A percentile compares a stretch with the other conserved stretches of the same genome.
phyloP scores from a whole-genome alignment of 2,797 vertebrate species.

The Apogon talboti region DNA sequence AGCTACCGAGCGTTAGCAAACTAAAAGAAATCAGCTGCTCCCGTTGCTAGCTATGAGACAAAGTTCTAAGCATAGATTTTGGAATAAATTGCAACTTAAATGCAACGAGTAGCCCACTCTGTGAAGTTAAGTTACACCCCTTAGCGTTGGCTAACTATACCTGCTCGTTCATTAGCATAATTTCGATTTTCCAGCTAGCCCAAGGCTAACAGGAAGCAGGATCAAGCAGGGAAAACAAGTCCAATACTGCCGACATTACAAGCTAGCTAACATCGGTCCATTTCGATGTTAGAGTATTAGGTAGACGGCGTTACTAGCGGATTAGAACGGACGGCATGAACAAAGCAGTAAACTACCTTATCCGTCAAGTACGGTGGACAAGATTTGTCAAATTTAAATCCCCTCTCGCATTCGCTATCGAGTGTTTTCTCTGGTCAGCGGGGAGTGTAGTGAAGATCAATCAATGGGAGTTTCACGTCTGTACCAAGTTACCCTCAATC shows the following conservation, averaged over 20 bases:
- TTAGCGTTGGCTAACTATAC: slow-evolving; percentile 48
- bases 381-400: slow-evolving; percentile 72
- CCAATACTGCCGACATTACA: slow-evolving; percentile 75
- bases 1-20: slow-evolving; percentile 65
- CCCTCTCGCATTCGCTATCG: slow-evolving; percentile 70
- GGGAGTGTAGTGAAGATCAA: slow-evolving; percentile 82
- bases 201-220: slow-evolving; percentile 80
- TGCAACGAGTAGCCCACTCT: neutral
- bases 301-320: neutral
- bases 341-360: slow-evolving; percentile 30
- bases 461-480: slow-evolving; percentile 81
- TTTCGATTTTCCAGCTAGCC: slow-evolving; percentile 67
- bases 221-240: slow-evolving; percentile 76
- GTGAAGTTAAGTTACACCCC: slow-evolving; percentile 43
- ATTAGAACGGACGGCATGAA: neutral
- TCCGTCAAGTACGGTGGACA: slow-evolving; percentile 41
- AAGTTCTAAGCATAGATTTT: slow-evolving; percentile 46
- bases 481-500: slow-evolving; percentile 60
- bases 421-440: slow-evolving; percentile 80
- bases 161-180: slow-evolving; percentile 61
- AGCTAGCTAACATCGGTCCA: slow-evolving; percentile 57
- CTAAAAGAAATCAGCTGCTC: slow-evolving; percentile 44
- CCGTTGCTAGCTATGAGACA: slow-evolving; percentile 32
- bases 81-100: slow-evolving; percentile 24
- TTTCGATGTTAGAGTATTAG: neutral